These are phyloP conservation scores for Aphodius granarius DNA, from an alignment of 2,888 invertebrate genomes.

Conservation along the genomic window DNA sequence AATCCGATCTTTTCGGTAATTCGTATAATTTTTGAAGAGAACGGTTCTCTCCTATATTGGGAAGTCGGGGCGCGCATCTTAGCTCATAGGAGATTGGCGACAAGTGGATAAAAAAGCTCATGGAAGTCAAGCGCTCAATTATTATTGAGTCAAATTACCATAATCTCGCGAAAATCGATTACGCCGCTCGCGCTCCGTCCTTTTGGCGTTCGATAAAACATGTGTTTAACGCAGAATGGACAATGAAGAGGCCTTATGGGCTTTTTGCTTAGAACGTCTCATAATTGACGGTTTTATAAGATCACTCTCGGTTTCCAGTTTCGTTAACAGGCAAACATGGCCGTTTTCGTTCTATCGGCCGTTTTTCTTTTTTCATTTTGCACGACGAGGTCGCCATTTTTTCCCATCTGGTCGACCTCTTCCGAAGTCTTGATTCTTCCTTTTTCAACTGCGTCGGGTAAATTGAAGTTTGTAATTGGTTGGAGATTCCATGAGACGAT, in stretches of 20 bases:
- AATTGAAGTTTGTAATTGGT: constrained; percentile 15
- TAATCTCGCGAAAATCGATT: constrained; percentile 14
- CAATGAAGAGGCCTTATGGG: constrained; percentile 6
- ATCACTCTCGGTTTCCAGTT: background rate
- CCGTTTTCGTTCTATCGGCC: background rate
- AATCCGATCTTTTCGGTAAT: background rate
- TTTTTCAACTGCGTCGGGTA: constrained; percentile 11
- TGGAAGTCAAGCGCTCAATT: background rate
- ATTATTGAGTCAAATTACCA: constrained; percentile 7
- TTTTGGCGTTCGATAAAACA: constrained; percentile 6
- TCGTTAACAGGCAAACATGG: background rate
- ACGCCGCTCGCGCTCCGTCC: background rate
- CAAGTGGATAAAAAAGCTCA: background rate
- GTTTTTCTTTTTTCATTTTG: background rate
- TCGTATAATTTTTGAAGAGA: background rate
- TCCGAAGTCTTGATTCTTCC: background rate
- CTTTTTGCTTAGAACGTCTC: background rate
- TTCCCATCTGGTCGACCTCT: constrained; percentile 2
- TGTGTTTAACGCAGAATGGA: constrained; percentile 7
- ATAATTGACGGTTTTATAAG: background rate
- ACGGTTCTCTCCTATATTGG: background rate
- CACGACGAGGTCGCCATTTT: constrained; percentile 7
- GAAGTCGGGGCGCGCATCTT: background rate
- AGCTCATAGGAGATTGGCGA: background rate
- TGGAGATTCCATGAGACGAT: constrained; percentile 9